A percentile compares a stretch with the other conserved stretches of the same genome.
phyloP scores from a whole-genome alignment of 2,888 invertebrate genomes.

The Dryococelus australis region DNA sequence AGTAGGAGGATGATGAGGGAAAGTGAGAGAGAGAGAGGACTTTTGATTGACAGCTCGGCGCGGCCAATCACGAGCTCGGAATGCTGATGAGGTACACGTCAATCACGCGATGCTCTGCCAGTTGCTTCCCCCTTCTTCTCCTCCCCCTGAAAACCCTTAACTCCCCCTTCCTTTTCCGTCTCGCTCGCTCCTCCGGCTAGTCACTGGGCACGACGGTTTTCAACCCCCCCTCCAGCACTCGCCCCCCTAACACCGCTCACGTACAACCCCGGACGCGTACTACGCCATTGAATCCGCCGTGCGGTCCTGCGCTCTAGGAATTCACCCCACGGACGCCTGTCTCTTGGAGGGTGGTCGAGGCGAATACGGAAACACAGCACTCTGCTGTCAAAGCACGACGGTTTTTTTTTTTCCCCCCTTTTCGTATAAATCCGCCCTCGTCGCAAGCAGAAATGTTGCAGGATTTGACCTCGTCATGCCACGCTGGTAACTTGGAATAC shows the following conservation, averaged over 20 bases:
- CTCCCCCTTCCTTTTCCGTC: slow-evolving; percentile 26
- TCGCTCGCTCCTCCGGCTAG: neutral
- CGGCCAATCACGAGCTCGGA: slow-evolving; percentile 79
- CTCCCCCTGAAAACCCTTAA: neutral
- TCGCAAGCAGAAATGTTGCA: neutral
- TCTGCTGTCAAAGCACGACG: too few species aligned
- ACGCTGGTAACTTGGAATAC: neutral
- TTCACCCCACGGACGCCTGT: neutral
- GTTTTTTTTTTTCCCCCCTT: too few species aligned
- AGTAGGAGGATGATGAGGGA: neutral
- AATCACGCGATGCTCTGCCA: slow-evolving; percentile 62
- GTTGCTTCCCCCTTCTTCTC: slow-evolving; percentile 3
- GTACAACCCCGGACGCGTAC: slow-evolving; percentile 1
- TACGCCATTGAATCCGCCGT: neutral
- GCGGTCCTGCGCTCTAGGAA: neutral
- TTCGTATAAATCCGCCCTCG: too few species aligned
- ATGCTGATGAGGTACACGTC: slow-evolving; percentile 80
- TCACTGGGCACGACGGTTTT: neutral
- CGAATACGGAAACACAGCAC: too few species aligned
- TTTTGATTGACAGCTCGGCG: slow-evolving; percentile 83
- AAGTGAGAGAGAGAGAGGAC: slow-evolving; percentile 46
- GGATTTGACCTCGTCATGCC: slow-evolving; percentile 3
- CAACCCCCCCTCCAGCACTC: slow-evolving; percentile 12
- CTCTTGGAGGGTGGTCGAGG: too few species aligned
- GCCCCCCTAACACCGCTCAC: neutral